A percentile compares a stretch with the other conserved stretches of the same genome.
Conservation (phyloP, 2,888 invertebrate genomes). For the Mesopsocus fuscifrons region DNA sequence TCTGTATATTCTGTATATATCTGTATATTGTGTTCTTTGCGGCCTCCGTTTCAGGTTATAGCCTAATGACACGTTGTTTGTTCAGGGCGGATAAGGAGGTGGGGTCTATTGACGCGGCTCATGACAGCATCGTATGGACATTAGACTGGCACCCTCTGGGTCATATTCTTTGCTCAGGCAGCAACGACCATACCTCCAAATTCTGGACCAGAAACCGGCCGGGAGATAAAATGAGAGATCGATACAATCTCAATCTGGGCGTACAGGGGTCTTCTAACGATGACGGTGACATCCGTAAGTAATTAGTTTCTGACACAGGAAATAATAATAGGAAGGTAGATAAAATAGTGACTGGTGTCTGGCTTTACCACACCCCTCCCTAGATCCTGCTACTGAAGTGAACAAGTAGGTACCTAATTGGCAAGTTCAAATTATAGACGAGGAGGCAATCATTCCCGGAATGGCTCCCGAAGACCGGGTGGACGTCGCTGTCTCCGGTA, state of each 20-base stretch:
- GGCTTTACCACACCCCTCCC: too few species aligned
- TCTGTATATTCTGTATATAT: constrained; percentile 6
- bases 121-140: constrained; percentile 98
- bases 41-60: too few species aligned
- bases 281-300: constrained; percentile 44
- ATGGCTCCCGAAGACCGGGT: constrained; percentile 97
- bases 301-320: constrained; percentile 11
- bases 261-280: constrained; percentile 28
- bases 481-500: constrained; percentile 26
- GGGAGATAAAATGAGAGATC: constrained; percentile 95
- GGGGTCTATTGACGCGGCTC: constrained; percentile 93
- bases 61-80: too few species aligned
- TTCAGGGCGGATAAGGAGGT: constrained; percentile 88
- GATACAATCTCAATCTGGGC: constrained; percentile 67
- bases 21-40: too few species aligned
- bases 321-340: constrained; percentile 9
- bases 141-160: constrained; percentile 99
- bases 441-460: constrained; percentile 73
- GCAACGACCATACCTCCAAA: constrained; percentile 98
- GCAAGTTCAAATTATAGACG: too few species aligned
- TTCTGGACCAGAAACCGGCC: constrained; percentile 99
- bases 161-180: constrained; percentile 95
- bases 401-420: too few species aligned
- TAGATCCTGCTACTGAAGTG: too few species aligned
- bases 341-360: neutral